Conservation (phyloP, 1,140 invertebrate genomes). For the Cephus cinctus region DNA sequence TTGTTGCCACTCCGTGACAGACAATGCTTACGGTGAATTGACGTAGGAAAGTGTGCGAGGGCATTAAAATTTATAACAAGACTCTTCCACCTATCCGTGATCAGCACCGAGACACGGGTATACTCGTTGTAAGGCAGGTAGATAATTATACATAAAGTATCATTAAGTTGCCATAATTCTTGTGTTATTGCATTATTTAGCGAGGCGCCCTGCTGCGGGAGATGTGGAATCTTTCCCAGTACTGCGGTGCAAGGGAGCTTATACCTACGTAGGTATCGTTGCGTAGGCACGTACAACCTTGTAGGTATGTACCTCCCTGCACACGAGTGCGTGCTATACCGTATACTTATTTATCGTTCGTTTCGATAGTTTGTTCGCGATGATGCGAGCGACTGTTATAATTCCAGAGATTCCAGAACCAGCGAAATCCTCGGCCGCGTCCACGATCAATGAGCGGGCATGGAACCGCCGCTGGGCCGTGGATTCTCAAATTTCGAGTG, state of each 20-base stretch:
- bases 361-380: too few relatives aligned
- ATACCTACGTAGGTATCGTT: conserved; percentile 16
- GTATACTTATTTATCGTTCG: background rate
- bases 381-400: too few relatives aligned
- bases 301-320: background rate
- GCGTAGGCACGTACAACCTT: conserved; percentile 12
- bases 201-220: conserved; percentile 37
- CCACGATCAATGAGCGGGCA: too few relatives aligned
- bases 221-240: conserved; percentile 36
- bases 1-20: too few relatives aligned
- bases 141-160: conserved; percentile 54
- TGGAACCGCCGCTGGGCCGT: too few relatives aligned
- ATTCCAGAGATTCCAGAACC: too few relatives aligned
- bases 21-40: too few relatives aligned
- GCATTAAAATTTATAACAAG: conserved; percentile 27
- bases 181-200: conserved; percentile 55
- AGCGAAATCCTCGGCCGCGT: too few relatives aligned
- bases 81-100: conserved; percentile 7
- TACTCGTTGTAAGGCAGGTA: conserved; percentile 16
- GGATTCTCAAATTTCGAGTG: too few relatives aligned
- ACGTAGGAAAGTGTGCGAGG: conserved; percentile 9
- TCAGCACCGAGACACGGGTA: background rate
- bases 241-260: conserved; percentile 21
- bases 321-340: background rate
- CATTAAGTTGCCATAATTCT: conserved; percentile 53